A percentile compares a stretch with the other conserved stretches of the same genome.
phyloP scores from a whole-genome alignment of 2,888 invertebrate species.

The Aphodius sticticus region DNA sequence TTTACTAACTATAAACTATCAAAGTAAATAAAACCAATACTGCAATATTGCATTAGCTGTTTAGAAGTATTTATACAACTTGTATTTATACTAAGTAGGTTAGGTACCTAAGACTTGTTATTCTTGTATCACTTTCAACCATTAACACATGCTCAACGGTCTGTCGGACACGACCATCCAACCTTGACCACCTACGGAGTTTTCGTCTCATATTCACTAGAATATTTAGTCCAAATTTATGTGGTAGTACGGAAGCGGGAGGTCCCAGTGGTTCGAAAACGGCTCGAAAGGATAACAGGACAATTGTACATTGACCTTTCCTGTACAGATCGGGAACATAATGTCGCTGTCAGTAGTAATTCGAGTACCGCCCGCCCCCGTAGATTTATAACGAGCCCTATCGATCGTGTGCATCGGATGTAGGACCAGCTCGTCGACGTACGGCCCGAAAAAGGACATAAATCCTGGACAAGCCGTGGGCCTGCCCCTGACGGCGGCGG shows the following conservation, averaged over 20 bases:
- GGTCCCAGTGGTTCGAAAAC: not conserved
- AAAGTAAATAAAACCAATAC: too few relatives aligned
- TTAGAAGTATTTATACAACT: too few relatives aligned
- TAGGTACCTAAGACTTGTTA: not conserved
- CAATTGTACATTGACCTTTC: constrained; percentile 40
- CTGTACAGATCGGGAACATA: constrained; percentile 37
- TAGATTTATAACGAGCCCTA: constrained; percentile 49
- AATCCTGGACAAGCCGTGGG: constrained; percentile 41
- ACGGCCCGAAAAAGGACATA: constrained; percentile 38
- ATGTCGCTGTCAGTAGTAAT: constrained; percentile 43
- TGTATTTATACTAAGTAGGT: too few relatives aligned
- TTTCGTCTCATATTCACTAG: not conserved
- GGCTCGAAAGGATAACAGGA: constrained; percentile 36
- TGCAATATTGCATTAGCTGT: too few relatives aligned
- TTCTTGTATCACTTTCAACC: not conserved
- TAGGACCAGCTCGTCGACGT: constrained; percentile 42
- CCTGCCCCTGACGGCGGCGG: constrained; percentile 47
- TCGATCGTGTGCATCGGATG: constrained; percentile 43
- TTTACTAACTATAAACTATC: too few relatives aligned
- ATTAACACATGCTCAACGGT: not conserved
- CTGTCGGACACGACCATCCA: not conserved
- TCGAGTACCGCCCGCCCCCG: constrained; percentile 43
- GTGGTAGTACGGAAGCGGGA: not conserved
- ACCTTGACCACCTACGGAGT: not conserved
- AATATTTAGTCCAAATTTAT: not conserved